These are phyloP conservation scores for Latrodectus geometricus DNA, from an alignment of 1,140 invertebrate species.

Conservation along the genomic window DNA sequence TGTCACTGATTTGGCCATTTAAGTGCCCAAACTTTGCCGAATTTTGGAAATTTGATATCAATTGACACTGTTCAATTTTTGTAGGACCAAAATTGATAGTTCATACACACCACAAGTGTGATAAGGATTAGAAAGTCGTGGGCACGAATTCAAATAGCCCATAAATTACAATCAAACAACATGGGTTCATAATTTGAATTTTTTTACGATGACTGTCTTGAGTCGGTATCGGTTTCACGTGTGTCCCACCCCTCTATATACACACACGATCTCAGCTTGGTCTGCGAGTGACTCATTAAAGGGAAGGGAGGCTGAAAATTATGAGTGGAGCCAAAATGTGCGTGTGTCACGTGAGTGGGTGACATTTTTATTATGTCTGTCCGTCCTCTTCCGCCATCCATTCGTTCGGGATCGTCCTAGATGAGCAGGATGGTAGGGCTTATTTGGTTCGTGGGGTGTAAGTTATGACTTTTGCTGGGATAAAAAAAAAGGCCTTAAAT, in stretches of 20 bases:
- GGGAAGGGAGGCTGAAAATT: conserved; percentile 3
- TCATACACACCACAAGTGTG: no score
- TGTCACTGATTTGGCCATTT: no score
- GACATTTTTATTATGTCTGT: conserved; percentile 32
- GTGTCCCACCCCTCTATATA: neutral
- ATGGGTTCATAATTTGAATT: conserved; percentile 10
- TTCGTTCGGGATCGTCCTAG: neutral
- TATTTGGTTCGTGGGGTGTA: no score
- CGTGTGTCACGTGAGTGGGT: conserved; percentile 6
- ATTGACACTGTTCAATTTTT: no score
- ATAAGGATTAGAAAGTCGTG: no score
- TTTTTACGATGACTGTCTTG: conserved; percentile 6
- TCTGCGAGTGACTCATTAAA: conserved; percentile 37
- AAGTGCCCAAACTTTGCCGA: no score
- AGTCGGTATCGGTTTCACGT: conserved; percentile 13
- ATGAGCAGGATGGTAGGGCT: neutral
- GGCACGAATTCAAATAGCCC: neutral
- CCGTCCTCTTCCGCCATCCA: neutral
- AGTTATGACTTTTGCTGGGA: no score
- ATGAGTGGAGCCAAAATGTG: conserved; percentile 20
- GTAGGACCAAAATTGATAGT: no score
- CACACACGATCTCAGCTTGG: neutral
- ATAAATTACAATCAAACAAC: conserved; percentile 31
- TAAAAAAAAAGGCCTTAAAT: no score
- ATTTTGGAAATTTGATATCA: no score